Base-by-base conservation (phyloP, 2,797 vertebrate species). In the Aeoliscus strigatus region DNA sequence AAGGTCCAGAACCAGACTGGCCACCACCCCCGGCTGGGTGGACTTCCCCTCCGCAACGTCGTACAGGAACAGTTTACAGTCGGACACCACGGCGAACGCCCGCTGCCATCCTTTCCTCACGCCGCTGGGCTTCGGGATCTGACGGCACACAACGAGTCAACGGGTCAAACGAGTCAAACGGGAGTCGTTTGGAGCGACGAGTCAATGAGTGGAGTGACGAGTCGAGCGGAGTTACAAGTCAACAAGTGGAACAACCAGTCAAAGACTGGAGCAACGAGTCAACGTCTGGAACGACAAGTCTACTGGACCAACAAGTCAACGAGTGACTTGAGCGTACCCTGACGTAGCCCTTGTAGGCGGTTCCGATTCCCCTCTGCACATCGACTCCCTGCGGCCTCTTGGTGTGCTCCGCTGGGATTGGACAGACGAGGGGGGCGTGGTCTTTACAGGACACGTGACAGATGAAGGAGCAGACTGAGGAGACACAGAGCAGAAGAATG, bases 71-170 rank as follows among this genome's bases (percentile, higher is more conserved):
- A 99, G 91, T 57, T 93, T 97, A 58, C 93, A 96, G 82, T 99
- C 96, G 3, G 93, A 99, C 15, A 97, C 94, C 60, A 97, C 90
- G 0, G 95, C 94, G 1, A 90, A 95, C 0, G 92, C 94, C 32
- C 94, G 85, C 80, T 99, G 96, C 96, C 95, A 99, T 3, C 96
- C 96, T 34, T 94, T 96, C 82, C 94, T 96, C 78, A 99, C 96
- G 1, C 96, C 96, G 0, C 91, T 96, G 27, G 96, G 96, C 66
- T 98, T 99, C 0, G 96, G 96, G 67, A 98, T 89, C 96, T 99
- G 67, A 36, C 1, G 6, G 18, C 3, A 21, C 18, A 21, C 18
- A 21, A 3, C 18, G 3, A 3, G 18, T 21, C 18, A 0, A 11
- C 6, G 3, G 10, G n/a, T n/a, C n/a, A n/a, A n/a, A n/a, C n/a